Evolutionary conservation across 2,113 vertebrate genomes (phyloP).

Genomic region (Hippocampus comes): DNA sequence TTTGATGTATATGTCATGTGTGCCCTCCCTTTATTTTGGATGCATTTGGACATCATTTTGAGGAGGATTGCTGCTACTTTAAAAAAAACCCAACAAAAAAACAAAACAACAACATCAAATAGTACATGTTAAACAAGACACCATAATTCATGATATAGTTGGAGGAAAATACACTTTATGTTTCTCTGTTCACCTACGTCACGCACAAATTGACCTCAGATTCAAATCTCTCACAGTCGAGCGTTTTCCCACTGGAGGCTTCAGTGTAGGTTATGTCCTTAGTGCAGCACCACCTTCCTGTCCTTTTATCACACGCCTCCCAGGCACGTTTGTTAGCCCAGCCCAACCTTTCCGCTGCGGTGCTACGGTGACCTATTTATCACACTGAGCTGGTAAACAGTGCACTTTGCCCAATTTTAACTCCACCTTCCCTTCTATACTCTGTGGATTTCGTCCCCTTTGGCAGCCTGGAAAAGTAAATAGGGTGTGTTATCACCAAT

Average conservation of each 20-base stretch:
- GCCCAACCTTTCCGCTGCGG: conserved; percentile 32
- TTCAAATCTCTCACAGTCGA: conserved; percentile 36
- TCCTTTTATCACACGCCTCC: conserved; percentile 29
- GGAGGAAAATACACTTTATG: neutral
- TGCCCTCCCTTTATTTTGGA: no score
- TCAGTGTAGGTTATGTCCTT: conserved; percentile 1
- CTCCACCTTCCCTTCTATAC: conserved; percentile 19
- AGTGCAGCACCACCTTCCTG: conserved; percentile 4
- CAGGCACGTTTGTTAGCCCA: conserved; percentile 35
- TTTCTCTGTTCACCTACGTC: conserved; percentile 7
- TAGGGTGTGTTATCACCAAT: conserved; percentile 52
- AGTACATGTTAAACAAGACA: no score
- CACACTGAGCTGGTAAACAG: conserved; percentile 36
- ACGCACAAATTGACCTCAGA: conserved; percentile 30
- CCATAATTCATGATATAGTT: no score
- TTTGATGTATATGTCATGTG: no score
- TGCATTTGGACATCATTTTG: no score
- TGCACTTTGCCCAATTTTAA: conserved; percentile 48
- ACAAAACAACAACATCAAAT: no score
- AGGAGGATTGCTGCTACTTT: no score
- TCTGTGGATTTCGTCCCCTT: conserved; percentile 45
- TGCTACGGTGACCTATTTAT: conserved; percentile 42
- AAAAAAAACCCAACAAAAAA: no score
- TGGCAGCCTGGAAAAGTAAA: conserved; percentile 55
- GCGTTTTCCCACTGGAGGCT: conserved; percentile 23